Evolutionary conservation across 2,888 invertebrate genomes (phyloP).

Genomic region (Diarsia brunnea): DNA sequence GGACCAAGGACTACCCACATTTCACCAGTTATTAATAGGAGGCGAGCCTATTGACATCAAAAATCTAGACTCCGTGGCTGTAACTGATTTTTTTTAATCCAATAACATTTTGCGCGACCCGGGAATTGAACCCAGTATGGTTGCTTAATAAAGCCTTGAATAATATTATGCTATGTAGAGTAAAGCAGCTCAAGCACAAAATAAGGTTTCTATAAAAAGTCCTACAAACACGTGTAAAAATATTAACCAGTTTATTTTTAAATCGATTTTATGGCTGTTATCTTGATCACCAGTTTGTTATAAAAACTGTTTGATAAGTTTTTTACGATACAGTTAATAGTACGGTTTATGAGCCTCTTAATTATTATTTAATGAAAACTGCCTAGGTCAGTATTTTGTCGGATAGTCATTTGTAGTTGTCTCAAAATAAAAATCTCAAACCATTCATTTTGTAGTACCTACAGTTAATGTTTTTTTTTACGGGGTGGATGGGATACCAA

Average conservation of each 20-base stretch:
- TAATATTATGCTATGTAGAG: background rate
- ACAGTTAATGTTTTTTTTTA: too few relatives aligned
- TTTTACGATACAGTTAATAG: slow-evolving; percentile 17
- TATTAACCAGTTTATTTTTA: slow-evolving; percentile 19
- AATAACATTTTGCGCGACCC: too few relatives aligned
- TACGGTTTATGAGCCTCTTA: slow-evolving; percentile 11
- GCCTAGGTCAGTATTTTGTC: slow-evolving; percentile 6
- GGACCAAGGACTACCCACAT: too few relatives aligned
- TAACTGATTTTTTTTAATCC: too few relatives aligned
- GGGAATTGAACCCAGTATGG: too few relatives aligned
- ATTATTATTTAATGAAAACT: slow-evolving; percentile 42
- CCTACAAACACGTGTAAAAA: background rate
- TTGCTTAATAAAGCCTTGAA: background rate
- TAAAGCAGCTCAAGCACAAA: background rate
- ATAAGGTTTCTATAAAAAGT: background rate
- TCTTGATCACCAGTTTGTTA: slow-evolving; percentile 37
- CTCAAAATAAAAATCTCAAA: too few relatives aligned
- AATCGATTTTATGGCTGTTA: slow-evolving; percentile 26
- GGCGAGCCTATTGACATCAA: too few relatives aligned
- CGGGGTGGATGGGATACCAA: background rate
- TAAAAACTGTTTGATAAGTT: background rate
- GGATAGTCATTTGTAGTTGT: slow-evolving; percentile 6
- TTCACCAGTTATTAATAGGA: too few relatives aligned
- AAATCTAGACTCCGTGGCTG: too few relatives aligned
- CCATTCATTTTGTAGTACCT: too few relatives aligned